Evolutionary conservation across 2,113 vertebrate species (phyloP), one percentile per base, ranked within the genome.

Genomic region (Malurus elegans): DNA sequence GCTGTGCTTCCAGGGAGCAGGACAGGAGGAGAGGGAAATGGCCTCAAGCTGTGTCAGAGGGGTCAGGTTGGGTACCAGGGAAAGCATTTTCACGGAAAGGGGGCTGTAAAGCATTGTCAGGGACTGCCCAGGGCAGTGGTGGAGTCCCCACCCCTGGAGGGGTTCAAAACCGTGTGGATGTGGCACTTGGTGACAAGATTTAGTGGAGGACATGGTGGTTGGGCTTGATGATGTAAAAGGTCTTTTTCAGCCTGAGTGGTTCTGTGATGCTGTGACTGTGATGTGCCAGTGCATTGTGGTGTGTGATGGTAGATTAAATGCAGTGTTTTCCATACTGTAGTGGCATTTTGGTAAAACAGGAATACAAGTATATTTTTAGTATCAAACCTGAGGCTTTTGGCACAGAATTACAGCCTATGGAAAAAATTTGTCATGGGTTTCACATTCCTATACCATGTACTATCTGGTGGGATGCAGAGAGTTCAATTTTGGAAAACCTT

Each of bases 11-110:
- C 18, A n/a, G n/a, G 44, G n/a, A 18, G 21, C 24, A 25, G 48
- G 16, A 25, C 34, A 79, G 29, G 48, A 56, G 0, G 0, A 62
- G 19, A 38, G 0, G 56, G 42, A 0, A 62, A 34, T 0, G 0
- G 40, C 56, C 40, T 79, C 56, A 31, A 0, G 19, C 45, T 79
- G n/a, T 0, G 29, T 24, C 34, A 21, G 23, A 16, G 24, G 84
- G n/a, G 0, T 29, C 40, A 34, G n/a, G 24, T 1, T 62, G 85
- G 34, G 34, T 9, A 8, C 25, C 0, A 24, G 34, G 34, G 31
- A 54, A 69, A 26, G 25, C 25, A 28, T 71, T 40, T 36, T 8
- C 42, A 36, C 1, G 4, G 9, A 50, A 36, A 15, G 18, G 31
- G 18, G 31, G 14, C 32, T 56, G 18, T 42, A 21, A 72, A 56